phyloP scores from a whole-genome alignment of 2,888 invertebrate species.

The Timandra comae region DNA sequence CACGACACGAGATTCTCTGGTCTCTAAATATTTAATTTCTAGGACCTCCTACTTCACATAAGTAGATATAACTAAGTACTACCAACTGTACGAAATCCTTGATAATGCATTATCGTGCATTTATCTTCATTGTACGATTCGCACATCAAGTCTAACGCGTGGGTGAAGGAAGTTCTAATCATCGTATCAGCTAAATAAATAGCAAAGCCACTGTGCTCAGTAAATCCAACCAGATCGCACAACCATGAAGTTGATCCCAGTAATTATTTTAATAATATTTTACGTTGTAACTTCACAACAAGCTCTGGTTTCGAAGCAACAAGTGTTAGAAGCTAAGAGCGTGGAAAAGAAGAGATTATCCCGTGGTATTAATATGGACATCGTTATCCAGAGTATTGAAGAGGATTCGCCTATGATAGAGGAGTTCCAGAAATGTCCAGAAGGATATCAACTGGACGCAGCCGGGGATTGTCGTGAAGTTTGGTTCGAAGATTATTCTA shows the following conservation, averaged over 20 bases:
- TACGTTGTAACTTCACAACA: constrained; percentile 9
- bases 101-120: neutral
- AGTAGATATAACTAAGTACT: neutral
- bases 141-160: constrained; percentile 18
- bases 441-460: constrained; percentile 39
- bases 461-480: constrained; percentile 52
- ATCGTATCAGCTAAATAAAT: neutral
- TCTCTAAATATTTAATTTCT: neutral
- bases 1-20: no score
- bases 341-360: neutral
- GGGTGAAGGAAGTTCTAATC: constrained; percentile 38
- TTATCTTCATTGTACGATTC: neutral
- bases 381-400: constrained; percentile 30
- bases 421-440: constrained; percentile 29
- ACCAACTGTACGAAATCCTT: neutral
- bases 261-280: neutral
- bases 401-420: constrained; percentile 42
- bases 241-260: constrained; percentile 4
- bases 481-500: constrained; percentile 40
- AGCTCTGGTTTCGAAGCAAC: constrained; percentile 2
- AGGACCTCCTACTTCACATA: neutral
- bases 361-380: constrained; percentile 17
- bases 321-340: constrained; percentile 1
- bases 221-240: constrained; percentile 4
- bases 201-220: constrained; percentile 9